Evolutionary conservation across 2,113 vertebrate species (phyloP).

Genomic region (sheep (Ovis aries)): ARS-UI_Ramb_v3.0 NC_056057.1:116865001-116865500

Average conservation of each 20-base stretch:
- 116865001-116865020: neutral
- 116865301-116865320: neutral
- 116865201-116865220: neutral
- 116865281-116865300: neutral
- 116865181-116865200: neutral
- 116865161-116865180: neutral
- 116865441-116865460: neutral
- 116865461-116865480: neutral
- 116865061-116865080: neutral
- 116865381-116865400: neutral
- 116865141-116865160: neutral
- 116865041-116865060: neutral
- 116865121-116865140: neutral
- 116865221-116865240: neutral
- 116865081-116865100: neutral
- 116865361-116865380: neutral
- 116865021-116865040: neutral
- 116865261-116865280: no score
- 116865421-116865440: no score
- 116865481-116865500: neutral
- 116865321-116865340: neutral
- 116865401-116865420: no score
- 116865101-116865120: neutral
- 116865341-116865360: neutral
- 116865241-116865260: rapidly evolving